phyloP scores from a whole-genome alignment of 2,888 invertebrate genomes.

The Eucera pruinosa region DNA sequence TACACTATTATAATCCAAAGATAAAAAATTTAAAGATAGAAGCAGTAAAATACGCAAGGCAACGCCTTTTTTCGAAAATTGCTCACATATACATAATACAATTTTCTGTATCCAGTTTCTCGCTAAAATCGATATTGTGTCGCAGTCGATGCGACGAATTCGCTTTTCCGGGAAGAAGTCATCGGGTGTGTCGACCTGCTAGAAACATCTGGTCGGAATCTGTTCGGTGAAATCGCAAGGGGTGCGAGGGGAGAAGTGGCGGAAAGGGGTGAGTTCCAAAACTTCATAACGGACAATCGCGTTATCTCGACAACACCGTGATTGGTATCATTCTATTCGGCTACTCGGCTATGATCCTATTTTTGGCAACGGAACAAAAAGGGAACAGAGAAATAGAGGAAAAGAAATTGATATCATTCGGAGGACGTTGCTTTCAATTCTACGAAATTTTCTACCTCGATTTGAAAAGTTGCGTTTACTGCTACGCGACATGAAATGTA shows the following conservation, averaged over 20 bases:
- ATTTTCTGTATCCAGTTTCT: not conserved
- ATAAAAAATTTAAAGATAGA: no score
- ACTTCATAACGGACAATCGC: slow-evolving; percentile 65
- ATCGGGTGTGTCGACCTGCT: slow-evolving; percentile 14
- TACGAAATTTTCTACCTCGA: slow-evolving; percentile 37
- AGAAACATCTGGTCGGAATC: slow-evolving; percentile 39
- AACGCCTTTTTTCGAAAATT: not conserved
- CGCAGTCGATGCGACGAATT: slow-evolving; percentile 20
- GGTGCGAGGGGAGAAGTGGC: not conserved
- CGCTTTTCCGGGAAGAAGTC: slow-evolving; percentile 14
- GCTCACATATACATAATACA: not conserved
- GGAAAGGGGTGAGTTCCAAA: slow-evolving; percentile 45
- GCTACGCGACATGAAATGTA: slow-evolving; percentile 10
- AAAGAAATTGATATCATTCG: slow-evolving; percentile 36
- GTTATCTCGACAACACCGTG: slow-evolving; percentile 65
- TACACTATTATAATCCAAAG: no score
- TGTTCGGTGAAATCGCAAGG: slow-evolving; percentile 42
- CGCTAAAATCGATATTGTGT: slow-evolving; percentile 3
- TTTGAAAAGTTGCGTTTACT: slow-evolving; percentile 26
- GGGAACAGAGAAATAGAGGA: not conserved
- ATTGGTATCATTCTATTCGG: slow-evolving; percentile 66
- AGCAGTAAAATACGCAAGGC: not conserved
- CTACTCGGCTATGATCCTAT: slow-evolving; percentile 53
- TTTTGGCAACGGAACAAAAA: slow-evolving; percentile 43
- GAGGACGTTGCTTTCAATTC: slow-evolving; percentile 44